Conservation (phyloP, 64 coral and sea anemone species). For the Catalaphyllia jardinei region DNA sequence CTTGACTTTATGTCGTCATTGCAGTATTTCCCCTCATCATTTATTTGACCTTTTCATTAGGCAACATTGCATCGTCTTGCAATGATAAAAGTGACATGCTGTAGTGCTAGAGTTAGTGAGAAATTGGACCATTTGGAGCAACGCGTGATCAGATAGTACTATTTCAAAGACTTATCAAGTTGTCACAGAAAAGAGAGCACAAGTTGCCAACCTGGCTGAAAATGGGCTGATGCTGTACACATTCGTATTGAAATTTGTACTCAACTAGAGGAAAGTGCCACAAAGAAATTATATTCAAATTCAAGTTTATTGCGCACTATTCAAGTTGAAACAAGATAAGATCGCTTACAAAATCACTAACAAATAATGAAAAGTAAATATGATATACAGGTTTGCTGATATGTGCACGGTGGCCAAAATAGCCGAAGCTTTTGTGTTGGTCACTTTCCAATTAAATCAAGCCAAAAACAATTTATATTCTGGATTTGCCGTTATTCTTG, state of each 20-base stretch:
- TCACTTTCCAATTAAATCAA: no score
- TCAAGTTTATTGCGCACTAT: no score
- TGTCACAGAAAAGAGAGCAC: neutral
- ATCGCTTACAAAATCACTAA: no score
- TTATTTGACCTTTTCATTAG: neutral
- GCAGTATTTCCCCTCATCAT: no score
- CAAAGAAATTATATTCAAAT: neutral
- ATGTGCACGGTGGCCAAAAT: no score
- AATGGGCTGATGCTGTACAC: neutral
- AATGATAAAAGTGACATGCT: slow-evolving; percentile 35
- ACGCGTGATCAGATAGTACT: slow-evolving; percentile 29
- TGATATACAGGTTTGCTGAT: no score
- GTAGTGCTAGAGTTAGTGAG: slow-evolving; percentile 15
- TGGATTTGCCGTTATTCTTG: no score
- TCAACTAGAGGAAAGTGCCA: neutral
- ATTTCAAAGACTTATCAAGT: neutral
- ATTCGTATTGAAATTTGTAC: neutral
- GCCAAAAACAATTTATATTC: neutral
- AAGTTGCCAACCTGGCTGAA: neutral
- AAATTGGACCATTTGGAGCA: slow-evolving; percentile 41
- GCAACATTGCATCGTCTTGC: neutral
- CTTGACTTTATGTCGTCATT: no score
- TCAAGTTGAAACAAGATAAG: no score
- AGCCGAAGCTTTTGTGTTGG: no score
- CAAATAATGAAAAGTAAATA: no score